Percentiles rank a stretch among this genome's conserved stretches.
These are phyloP conservation scores for Bombycilla garrulus DNA, from an alignment of 2,113 vertebrate genomes.

Conservation along the genomic window DNA sequence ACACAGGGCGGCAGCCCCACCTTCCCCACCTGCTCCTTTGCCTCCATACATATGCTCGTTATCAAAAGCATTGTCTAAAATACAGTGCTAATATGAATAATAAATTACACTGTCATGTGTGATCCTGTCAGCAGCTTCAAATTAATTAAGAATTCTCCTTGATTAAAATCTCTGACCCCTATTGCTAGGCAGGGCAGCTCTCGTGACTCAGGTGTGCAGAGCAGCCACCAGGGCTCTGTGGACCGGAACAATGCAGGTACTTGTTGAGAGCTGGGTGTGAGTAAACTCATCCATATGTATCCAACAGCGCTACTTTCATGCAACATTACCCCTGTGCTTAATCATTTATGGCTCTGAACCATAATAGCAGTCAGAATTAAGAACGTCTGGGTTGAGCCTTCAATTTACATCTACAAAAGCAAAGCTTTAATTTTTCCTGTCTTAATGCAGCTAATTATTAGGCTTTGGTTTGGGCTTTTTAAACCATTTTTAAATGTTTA, in stretches of 20 bases:
- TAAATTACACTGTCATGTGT: background rate
- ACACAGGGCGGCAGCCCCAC: background rate
- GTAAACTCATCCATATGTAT: background rate
- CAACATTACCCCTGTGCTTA: background rate
- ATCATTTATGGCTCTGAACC: background rate
- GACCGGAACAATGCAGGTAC: background rate
- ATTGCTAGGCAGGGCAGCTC: background rate
- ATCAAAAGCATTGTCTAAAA: background rate
- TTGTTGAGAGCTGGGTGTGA: background rate
- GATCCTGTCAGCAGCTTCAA: background rate
- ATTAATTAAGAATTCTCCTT: background rate
- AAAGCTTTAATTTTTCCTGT: background rate
- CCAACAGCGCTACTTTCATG: background rate
- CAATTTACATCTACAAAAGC: background rate
- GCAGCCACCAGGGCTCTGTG: background rate
- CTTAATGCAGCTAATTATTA: background rate
- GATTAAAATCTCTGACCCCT: background rate
- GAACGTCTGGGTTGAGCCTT: background rate
- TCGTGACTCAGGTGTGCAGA: background rate
- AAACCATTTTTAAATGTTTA: background rate
- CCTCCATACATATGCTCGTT: background rate
- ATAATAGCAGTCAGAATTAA: background rate
- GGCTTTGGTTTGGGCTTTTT: background rate
- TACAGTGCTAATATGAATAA: background rate
- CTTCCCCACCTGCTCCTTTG: background rate